phyloP scores from a whole-genome alignment of 1,140 invertebrate species.

The Lordiphosa stackelbergi region DNA sequence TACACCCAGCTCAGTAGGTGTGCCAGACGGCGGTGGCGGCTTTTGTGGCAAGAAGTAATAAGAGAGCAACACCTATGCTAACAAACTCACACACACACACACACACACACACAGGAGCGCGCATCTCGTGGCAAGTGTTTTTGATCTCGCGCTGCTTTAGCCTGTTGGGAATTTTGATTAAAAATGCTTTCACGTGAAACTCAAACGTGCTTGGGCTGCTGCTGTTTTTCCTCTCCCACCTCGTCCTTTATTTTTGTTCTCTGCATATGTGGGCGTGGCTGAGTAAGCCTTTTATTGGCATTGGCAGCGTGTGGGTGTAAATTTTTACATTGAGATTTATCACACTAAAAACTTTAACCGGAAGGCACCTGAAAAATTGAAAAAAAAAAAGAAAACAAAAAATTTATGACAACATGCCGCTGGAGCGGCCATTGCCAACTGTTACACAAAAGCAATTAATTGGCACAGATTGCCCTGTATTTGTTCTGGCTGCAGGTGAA shows the following conservation, averaged over 20 bases:
- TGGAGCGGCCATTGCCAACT: neutral
- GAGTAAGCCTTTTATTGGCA: conserved; percentile 31
- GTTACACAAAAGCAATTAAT: conserved; percentile 9
- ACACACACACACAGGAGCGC: conserved; percentile 21
- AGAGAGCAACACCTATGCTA: conserved; percentile 21
- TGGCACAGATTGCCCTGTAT: neutral
- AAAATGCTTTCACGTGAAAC: conserved; percentile 74
- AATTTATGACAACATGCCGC: neutral
- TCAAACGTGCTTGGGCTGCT: conserved; percentile 59
- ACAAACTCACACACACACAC: conserved; percentile 5
- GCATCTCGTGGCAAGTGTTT: conserved; percentile 65
- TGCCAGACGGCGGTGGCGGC: conserved; percentile 23
- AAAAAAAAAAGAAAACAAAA: conserved; percentile 4
- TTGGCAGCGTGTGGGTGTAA: conserved; percentile 36
- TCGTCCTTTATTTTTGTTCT: conserved; percentile 13
- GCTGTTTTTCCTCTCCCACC: conserved; percentile 1
- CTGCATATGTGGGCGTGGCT: conserved; percentile 25
- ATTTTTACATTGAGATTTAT: conserved; percentile 74
- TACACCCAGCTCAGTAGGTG: conserved; percentile 13
- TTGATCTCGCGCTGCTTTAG: conserved; percentile 72
- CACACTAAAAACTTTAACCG: conserved; percentile 57
- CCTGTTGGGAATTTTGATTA: conserved; percentile 75
- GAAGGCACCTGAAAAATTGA: conserved; percentile 9
- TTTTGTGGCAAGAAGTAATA: conserved; percentile 61
- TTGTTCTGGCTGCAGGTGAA: too few relatives aligned